These are phyloP conservation scores for Ceratina japonica DNA, from an alignment of 1,140 invertebrate genomes.

Conservation along the genomic window DNA sequence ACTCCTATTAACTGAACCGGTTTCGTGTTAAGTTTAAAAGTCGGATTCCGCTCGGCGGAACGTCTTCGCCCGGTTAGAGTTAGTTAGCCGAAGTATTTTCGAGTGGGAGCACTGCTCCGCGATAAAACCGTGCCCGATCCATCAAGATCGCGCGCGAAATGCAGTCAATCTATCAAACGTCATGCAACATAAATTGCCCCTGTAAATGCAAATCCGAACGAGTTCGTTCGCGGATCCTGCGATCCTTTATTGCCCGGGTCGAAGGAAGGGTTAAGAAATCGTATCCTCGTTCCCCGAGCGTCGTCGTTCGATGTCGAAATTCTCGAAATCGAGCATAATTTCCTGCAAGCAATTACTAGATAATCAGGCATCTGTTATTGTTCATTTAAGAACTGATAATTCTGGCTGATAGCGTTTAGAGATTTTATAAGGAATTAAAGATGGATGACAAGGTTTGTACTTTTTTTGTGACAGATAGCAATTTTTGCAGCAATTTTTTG, in stretches of 20 bases:
- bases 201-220: conserved; percentile 4
- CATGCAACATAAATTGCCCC: conserved; percentile 9
- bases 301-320: too few relatives aligned
- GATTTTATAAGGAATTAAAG: too few relatives aligned
- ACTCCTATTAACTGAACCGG: conserved; percentile 24
- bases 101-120: background rate
- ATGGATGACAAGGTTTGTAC: too few relatives aligned
- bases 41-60: background rate
- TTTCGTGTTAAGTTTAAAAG: conserved; percentile 27
- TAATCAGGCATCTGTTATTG: too few relatives aligned
- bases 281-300: background rate
- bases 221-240: background rate
- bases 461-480: too few relatives aligned
- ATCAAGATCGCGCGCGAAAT: conserved; percentile 41
- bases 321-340: too few relatives aligned
- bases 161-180: conserved; percentile 40
- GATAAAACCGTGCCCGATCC: conserved; percentile 24
- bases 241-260: background rate
- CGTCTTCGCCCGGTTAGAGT: background rate
- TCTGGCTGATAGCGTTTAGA: too few relatives aligned
- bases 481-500: too few relatives aligned
- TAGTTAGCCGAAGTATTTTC: conserved; percentile 6
- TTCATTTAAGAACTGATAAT: too few relatives aligned
- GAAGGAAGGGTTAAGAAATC: conserved; percentile 1
- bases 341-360: too few relatives aligned